Percentiles rank a stretch among this genome's conserved stretches.
phyloP scores from a whole-genome alignment of 2,113 vertebrate genomes.

The Vicugna pacos region DNA sequence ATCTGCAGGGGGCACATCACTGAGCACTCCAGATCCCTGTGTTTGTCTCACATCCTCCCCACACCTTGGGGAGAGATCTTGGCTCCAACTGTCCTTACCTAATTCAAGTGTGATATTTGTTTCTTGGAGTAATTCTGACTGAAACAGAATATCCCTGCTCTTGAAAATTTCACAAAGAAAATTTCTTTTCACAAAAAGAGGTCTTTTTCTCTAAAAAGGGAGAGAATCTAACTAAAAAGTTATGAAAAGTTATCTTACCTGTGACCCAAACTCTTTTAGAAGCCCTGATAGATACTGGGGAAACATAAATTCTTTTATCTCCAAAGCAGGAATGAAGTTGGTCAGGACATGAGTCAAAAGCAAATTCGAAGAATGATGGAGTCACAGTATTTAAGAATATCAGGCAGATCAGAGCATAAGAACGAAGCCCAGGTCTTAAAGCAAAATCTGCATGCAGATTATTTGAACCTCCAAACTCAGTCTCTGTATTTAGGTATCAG shows the following conservation, averaged over 20 bases:
- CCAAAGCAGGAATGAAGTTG: too few relatives aligned
- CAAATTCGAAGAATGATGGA: background rate
- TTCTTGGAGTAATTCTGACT: background rate
- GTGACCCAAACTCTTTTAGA: background rate
- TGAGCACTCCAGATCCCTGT: background rate
- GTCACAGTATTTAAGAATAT: background rate
- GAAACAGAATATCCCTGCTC: background rate
- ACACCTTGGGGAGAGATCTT: background rate
- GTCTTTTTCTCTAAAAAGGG: background rate
- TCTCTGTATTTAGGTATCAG: background rate
- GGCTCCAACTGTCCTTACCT: background rate
- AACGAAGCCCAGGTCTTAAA: background rate
- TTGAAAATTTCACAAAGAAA: background rate
- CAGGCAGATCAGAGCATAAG: background rate
- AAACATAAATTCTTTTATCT: background rate
- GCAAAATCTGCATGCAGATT: background rate
- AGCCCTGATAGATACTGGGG: background rate
- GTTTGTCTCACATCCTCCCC: background rate
- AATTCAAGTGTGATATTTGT: background rate
- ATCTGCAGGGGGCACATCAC: accelerated
- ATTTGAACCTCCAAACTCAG: background rate
- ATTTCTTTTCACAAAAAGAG: background rate
- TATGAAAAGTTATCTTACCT: background rate
- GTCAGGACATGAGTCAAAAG: background rate
- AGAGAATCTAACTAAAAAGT: background rate